Evolutionary conservation across 1,140 invertebrate species (phyloP).

Genomic region (Papilio xuthus): DNA sequence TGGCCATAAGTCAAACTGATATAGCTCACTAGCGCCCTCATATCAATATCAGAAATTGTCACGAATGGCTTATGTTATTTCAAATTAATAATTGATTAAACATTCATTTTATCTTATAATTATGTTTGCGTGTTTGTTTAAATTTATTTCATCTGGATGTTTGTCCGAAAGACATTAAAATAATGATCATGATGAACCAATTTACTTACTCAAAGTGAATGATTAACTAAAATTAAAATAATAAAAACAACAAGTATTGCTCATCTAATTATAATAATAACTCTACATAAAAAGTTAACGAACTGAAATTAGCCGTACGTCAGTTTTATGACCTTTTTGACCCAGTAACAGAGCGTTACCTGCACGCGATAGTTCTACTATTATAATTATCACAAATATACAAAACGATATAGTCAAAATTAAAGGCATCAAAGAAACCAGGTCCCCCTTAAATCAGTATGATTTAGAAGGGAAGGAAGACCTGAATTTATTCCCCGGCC

Average conservation of each 20-base stretch:
- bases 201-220: background rate
- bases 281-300: slow-evolving; percentile 23
- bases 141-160: background rate
- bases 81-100: too few species aligned
- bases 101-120: background rate
- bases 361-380: slow-evolving; percentile 16
- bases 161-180: background rate
- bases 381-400: background rate
- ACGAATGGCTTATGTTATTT: too few species aligned
- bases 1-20: too few species aligned
- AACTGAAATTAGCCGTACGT: slow-evolving; percentile 31
- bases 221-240: background rate
- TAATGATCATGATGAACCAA: background rate
- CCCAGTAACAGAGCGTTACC: slow-evolving; percentile 29
- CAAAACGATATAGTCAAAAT: background rate
- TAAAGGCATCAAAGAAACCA: background rate
- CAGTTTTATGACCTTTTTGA: slow-evolving; percentile 32
- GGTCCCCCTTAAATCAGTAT: too few species aligned
- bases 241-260: background rate
- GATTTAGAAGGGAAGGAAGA: too few species aligned
- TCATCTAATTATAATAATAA: slow-evolving; percentile 28
- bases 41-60: too few species aligned
- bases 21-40: too few species aligned
- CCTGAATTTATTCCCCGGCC: background rate
- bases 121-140: background rate